These are phyloP conservation scores for Ophioninae sp. DNA, from an alignment of 2,888 invertebrate species.

Conservation along the genomic window DNA sequence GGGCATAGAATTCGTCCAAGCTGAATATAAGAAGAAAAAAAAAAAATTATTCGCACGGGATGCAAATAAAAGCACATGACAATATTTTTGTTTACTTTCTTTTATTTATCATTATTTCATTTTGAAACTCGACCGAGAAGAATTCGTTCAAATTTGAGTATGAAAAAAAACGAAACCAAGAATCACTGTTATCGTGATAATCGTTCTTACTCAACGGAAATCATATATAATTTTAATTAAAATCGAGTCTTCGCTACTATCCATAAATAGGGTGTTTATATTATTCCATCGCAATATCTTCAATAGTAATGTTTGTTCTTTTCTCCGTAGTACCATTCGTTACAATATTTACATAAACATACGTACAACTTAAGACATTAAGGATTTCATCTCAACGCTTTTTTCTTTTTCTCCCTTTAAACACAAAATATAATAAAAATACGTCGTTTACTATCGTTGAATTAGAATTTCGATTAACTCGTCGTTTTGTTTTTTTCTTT, in stretches of 20 bases:
- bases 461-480: slow-evolving; percentile 61
- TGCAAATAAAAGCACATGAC: slow-evolving; percentile 63
- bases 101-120: slow-evolving; percentile 37
- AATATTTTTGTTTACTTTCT: slow-evolving; percentile 42
- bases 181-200: slow-evolving; percentile 54
- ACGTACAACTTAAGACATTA: slow-evolving; percentile 76
- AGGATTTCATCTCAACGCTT: slow-evolving; percentile 59
- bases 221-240: slow-evolving; percentile 62
- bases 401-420: slow-evolving; percentile 39
- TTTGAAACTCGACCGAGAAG: slow-evolving; percentile 47
- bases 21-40: slow-evolving; percentile 52
- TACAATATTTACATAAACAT: slow-evolving; percentile 79
- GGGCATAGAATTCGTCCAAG: slow-evolving; percentile 60
- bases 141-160: slow-evolving; percentile 51
- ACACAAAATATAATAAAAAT: slow-evolving; percentile 72
- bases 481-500: slow-evolving; percentile 32
- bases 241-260: slow-evolving; percentile 63
- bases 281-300: slow-evolving; percentile 71
- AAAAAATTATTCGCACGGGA: slow-evolving; percentile 40
- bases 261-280: slow-evolving; percentile 76
- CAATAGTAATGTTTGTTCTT: slow-evolving; percentile 70
- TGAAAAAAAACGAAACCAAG: slow-evolving; percentile 32
- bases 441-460: slow-evolving; percentile 64
- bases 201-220: slow-evolving; percentile 51
- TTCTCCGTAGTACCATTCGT: slow-evolving; percentile 74